Percentiles rank a stretch among this genome's conserved stretches.
Conservation (phyloP, 2,888 invertebrate species). For the Sabatieria punctata region DNA sequence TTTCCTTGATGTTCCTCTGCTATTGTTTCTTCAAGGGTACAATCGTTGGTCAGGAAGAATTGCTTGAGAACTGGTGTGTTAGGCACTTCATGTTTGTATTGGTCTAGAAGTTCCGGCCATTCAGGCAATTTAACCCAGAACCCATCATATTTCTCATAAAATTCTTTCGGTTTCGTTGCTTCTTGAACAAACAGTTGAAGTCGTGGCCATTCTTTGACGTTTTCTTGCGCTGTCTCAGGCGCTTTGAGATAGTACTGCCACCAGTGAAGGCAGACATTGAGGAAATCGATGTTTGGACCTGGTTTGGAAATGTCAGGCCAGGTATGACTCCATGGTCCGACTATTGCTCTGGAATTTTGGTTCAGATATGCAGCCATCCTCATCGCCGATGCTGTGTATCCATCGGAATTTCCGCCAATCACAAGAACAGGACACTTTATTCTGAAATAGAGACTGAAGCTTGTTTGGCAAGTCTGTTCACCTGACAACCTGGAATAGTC, state of each 20-base stretch:
- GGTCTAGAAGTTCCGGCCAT: neutral
- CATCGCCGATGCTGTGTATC: constrained; percentile 11
- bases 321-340: constrained; percentile 14
- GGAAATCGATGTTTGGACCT: constrained; percentile 13
- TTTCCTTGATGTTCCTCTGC: too few species aligned
- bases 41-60: neutral
- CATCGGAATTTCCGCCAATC: constrained; percentile 12
- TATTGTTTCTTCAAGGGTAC: too few species aligned
- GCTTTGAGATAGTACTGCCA: constrained; percentile 12
- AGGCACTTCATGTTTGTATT: neutral
- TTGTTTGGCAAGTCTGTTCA: too few species aligned
- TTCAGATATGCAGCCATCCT: constrained; percentile 10
- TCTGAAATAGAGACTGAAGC: too few species aligned
- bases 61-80: too few species aligned
- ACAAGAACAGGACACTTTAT: too few species aligned
- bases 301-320: constrained; percentile 10
- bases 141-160: neutral
- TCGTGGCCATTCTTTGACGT: neutral
- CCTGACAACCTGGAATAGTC: too few species aligned
- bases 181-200: neutral
- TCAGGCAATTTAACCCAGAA: neutral
- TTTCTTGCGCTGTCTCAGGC: too few species aligned
- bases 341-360: constrained; percentile 3
- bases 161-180: neutral
- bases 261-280: constrained; percentile 12